These are phyloP conservation scores for Natator depressus DNA, from an alignment of 2,113 vertebrate genomes.

Conservation along the genomic window DNA sequence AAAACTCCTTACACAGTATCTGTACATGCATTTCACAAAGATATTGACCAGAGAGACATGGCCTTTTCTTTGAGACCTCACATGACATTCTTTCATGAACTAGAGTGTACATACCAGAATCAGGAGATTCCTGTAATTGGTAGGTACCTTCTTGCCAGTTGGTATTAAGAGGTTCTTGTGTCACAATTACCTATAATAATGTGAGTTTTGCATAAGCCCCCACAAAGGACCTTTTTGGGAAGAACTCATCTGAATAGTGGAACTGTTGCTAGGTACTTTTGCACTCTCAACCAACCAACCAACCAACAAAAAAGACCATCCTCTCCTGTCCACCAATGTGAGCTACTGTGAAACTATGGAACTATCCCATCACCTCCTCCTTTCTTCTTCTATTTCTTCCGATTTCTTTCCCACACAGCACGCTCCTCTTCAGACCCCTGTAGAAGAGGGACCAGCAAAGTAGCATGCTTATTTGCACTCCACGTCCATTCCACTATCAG, in stretches of 20 bases:
- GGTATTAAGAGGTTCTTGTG: too few relatives aligned
- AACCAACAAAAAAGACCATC: background rate
- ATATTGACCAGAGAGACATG: too few relatives aligned
- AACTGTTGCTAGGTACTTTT: accelerated
- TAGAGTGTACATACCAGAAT: too few relatives aligned
- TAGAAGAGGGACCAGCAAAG: background rate
- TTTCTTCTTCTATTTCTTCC: background rate
- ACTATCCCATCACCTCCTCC: background rate
- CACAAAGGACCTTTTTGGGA: background rate
- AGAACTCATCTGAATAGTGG: background rate
- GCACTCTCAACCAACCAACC: background rate
- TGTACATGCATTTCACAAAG: too few relatives aligned
- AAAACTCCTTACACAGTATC: too few relatives aligned
- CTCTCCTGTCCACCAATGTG: background rate
- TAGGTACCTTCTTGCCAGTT: too few relatives aligned
- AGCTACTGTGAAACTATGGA: background rate
- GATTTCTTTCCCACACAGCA: background rate
- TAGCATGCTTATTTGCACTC: background rate
- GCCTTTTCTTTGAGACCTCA: too few relatives aligned
- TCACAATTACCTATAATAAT: too few relatives aligned
- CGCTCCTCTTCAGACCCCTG: background rate
- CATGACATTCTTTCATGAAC: too few relatives aligned
- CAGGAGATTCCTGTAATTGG: too few relatives aligned
- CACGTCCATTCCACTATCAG: background rate
- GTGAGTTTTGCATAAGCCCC: background rate